Percentiles rank a stretch among this genome's conserved stretches.
These are phyloP conservation scores for Pyrocoelia pectoralis DNA, from an alignment of 2,888 invertebrate species.

Conservation along the genomic window DNA sequence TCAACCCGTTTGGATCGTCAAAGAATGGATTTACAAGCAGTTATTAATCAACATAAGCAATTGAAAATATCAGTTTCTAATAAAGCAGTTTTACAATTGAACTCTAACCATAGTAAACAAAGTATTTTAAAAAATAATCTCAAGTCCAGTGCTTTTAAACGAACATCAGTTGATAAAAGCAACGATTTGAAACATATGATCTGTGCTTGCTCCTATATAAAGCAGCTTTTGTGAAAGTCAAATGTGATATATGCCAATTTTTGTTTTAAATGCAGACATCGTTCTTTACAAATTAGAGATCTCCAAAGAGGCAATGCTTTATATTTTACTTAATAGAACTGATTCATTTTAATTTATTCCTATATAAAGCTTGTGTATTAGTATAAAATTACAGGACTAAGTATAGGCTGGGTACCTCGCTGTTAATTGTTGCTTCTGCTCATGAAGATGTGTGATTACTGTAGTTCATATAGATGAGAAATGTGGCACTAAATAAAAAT, in stretches of 20 bases:
- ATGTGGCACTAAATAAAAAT: too few relatives aligned
- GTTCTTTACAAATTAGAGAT: background rate
- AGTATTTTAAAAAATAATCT: conserved; percentile 41
- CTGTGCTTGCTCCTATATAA: background rate
- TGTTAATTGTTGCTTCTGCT: background rate
- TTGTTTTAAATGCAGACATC: background rate
- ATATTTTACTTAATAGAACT: background rate
- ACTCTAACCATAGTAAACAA: conserved; percentile 31
- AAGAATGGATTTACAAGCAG: conserved; percentile 53
- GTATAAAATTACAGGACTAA: background rate
- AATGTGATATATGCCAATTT: background rate
- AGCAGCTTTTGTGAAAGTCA: background rate
- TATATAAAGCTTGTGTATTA: background rate
- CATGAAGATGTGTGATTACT: background rate
- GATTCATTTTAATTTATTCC: background rate
- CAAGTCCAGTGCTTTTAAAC: conserved; percentile 24
- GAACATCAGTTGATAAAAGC: conserved; percentile 49
- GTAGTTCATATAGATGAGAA: background rate
- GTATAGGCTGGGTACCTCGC: background rate
- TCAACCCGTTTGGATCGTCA: conserved; percentile 51
- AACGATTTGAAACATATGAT: conserved; percentile 52
- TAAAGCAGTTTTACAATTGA: conserved; percentile 43
- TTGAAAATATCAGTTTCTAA: conserved; percentile 43
- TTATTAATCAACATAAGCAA: conserved; percentile 48
- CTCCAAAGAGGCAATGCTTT: background rate